Base-by-base conservation (phyloP, 2,888 invertebrate genomes). In the Orchestes rusci region DNA sequence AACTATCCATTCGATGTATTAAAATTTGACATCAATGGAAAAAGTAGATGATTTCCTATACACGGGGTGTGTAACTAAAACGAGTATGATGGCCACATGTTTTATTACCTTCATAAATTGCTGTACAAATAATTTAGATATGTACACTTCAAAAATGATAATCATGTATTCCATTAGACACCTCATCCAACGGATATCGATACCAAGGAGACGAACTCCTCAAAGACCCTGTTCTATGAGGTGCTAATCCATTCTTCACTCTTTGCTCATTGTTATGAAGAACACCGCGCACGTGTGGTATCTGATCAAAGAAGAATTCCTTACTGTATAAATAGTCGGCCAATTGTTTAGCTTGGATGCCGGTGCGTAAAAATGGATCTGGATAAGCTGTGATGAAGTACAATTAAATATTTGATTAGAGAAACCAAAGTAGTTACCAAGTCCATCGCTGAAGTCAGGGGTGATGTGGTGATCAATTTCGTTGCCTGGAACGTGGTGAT, bases 281-380 rank as follows among this genome's bases (percentile, higher is more conserved):
- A 3, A 83, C 59, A 0, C 79, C 75, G 52, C 74, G 67, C 17
- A 74, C 72, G 60, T 83, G 82, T 0, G 82, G 81, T 52, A 78
- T 74, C 37, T 82, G 76, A 41, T 75, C 72, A 63, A 76, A 82
- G 64, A 77, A 83, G 4, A 78, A 68, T 53, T 73, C 70, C 45
- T 73, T 76, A 3, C 70, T 67, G 43, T 73, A 73, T 5, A 79
- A 66, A 52, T 71, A 71, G 34, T 64, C 65, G 2, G 77, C 74
- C 3, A 77, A 76, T 51, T 71, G 66, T 48, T 74, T 63, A 2
- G 80, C 81, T 52, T 73, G 73, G 1, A 71, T 67, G 1, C 79
- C 80, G 44, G 75, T 75, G 43, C 79, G 59, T 34, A 81, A 67
- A 51, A 74, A 73, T 1, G 80, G 79, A 62, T 82, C 81, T 17